Evolutionary conservation across 2,113 vertebrate species (phyloP).

Genomic region (Lophius piscatorius): DNA sequence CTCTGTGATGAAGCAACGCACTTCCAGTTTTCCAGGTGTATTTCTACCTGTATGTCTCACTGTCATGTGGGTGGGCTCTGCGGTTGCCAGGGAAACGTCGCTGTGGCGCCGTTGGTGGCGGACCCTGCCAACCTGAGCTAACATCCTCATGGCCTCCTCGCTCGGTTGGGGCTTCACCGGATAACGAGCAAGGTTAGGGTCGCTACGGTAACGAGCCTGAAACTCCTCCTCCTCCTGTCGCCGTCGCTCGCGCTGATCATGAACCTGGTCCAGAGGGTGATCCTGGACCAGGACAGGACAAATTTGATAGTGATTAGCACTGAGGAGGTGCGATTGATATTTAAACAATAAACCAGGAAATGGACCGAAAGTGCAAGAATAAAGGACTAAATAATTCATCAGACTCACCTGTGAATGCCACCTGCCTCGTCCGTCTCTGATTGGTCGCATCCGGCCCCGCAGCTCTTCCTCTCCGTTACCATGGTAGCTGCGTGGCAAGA

Average conservation of each 20-base stretch:
- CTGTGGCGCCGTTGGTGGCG: conserved; percentile 94
- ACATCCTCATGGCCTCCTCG: conserved; percentile 95
- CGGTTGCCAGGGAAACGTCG: conserved; percentile 82
- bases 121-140: conserved; percentile 90
- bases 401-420: conserved; percentile 59
- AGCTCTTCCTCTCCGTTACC: conserved; percentile 37
- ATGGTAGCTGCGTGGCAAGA: background rate
- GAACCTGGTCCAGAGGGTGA: conserved; percentile 56
- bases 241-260: conserved; percentile 75
- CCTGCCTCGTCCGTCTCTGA: conserved; percentile 49
- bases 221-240: conserved; percentile 89
- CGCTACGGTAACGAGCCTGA: conserved; percentile 91
- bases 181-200: conserved; percentile 94
- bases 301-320: too few species aligned
- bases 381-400: fast-evolving
- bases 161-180: conserved; percentile 91
- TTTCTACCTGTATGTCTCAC: conserved; percentile 31
- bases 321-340: too few species aligned
- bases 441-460: conserved; percentile 10
- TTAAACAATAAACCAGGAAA: background rate
- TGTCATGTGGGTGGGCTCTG: conserved; percentile 65
- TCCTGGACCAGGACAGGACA: conserved; percentile 34
- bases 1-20: too few species aligned
- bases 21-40: too few species aligned
- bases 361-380: too few species aligned